Conservation (phyloP, 2,113 vertebrate genomes). For the Calyptommatus sinebrachiatus region DNA sequence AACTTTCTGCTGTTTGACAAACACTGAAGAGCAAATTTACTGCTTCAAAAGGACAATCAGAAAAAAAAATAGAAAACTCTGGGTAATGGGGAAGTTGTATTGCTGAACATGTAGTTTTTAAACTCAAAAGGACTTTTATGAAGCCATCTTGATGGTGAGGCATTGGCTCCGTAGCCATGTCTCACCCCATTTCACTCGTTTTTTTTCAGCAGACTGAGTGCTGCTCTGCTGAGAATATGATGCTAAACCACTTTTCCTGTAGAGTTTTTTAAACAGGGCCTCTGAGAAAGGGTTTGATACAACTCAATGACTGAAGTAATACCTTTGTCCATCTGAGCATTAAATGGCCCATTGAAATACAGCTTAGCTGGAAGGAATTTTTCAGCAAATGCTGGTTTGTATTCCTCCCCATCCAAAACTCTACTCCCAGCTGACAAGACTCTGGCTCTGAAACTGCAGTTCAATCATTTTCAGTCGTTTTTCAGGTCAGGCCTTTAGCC, state of each 20-base stretch:
- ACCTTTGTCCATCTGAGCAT: slow-evolving; percentile 85
- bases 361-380: slow-evolving; percentile 79
- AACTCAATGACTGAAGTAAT: slow-evolving; percentile 81
- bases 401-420: slow-evolving; percentile 59
- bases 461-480: slow-evolving; percentile 78
- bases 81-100: background rate
- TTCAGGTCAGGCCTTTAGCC: slow-evolving; percentile 84
- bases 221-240: slow-evolving; percentile 68
- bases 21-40: slow-evolving; percentile 44
- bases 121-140: slow-evolving; percentile 46
- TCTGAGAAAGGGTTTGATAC: slow-evolving; percentile 77
- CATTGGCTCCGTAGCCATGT: slow-evolving; percentile 35
- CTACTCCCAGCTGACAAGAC: slow-evolving; percentile 71
- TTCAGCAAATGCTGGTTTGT: slow-evolving; percentile 73
- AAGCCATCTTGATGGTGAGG: slow-evolving; percentile 51
- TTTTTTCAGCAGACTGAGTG: slow-evolving; percentile 57
- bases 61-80: slow-evolving; percentile 15
- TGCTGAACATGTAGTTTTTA: slow-evolving; percentile 1
- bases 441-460: slow-evolving; percentile 75
- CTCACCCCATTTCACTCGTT: slow-evolving; percentile 67
- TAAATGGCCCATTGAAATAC: slow-evolving; percentile 82
- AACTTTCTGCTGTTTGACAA: slow-evolving; percentile 45
- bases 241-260: slow-evolving; percentile 74
- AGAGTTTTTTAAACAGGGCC: slow-evolving; percentile 72
- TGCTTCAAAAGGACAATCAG: background rate